Evolutionary conservation across 1,140 invertebrate genomes (phyloP).

Genomic region (Pseudomyrmex dendroicus): DNA sequence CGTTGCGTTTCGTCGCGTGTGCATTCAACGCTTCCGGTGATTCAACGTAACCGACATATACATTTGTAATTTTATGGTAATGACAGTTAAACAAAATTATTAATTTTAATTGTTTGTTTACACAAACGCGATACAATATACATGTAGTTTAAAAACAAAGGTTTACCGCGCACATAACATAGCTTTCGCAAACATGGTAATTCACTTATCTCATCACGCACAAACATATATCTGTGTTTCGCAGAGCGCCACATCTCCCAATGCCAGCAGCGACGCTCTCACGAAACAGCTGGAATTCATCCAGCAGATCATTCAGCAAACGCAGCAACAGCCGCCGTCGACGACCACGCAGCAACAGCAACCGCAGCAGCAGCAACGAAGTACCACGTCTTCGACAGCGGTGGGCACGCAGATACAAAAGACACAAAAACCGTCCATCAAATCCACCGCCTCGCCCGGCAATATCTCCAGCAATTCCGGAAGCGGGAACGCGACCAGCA

Average conservation of each 20-base stretch:
- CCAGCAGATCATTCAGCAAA: slow-evolving; percentile 92
- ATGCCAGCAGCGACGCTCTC: slow-evolving; percentile 87
- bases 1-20: slow-evolving; percentile 36
- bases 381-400: slow-evolving; percentile 69
- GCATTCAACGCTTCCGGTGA: slow-evolving; percentile 16
- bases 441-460: slow-evolving; percentile 77
- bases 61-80: neutral
- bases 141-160: no score
- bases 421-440: slow-evolving; percentile 79
- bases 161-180: no score
- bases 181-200: neutral
- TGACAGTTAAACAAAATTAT: no score
- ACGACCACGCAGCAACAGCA: slow-evolving; percentile 72
- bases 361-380: slow-evolving; percentile 72
- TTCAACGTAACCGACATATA: neutral
- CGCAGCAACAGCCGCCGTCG: slow-evolving; percentile 85
- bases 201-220: neutral
- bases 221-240: slow-evolving; percentile 44
- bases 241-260: slow-evolving; percentile 83
- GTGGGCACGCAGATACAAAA: slow-evolving; percentile 77
- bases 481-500: slow-evolving; percentile 68
- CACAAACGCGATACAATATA: no score
- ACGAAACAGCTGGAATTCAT: slow-evolving; percentile 91
- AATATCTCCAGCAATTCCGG: slow-evolving; percentile 76
- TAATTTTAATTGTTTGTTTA: no score